A percentile compares a stretch with the other conserved stretches of the same genome.
phyloP scores from a whole-genome alignment of 2,888 invertebrate genomes.

The Mythimna albipuncta region DNA sequence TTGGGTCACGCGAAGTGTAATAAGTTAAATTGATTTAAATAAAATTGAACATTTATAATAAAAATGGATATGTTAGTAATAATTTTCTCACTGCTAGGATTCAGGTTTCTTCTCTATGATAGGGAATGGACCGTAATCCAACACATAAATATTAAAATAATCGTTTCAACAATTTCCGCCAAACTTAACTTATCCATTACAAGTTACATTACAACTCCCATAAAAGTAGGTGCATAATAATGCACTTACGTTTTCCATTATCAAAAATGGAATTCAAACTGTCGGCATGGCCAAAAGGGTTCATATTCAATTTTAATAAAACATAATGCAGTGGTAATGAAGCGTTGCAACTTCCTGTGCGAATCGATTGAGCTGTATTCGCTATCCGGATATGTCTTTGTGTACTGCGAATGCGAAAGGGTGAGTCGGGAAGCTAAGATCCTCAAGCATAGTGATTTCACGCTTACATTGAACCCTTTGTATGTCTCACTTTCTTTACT shows the following conservation, averaged over 20 bases:
- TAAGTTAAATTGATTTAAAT: too few relatives aligned
- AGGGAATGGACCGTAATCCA: too few relatives aligned
- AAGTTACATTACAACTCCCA: neutral
- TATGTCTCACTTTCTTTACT: slow-evolving; percentile 50
- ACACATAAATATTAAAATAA: neutral
- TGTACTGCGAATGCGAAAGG: slow-evolving; percentile 84
- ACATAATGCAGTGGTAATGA: slow-evolving; percentile 82
- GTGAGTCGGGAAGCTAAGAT: slow-evolving; percentile 72
- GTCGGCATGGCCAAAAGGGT: slow-evolving; percentile 80
- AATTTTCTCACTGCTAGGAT: too few relatives aligned
- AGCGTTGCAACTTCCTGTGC: slow-evolving; percentile 85
- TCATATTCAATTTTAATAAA: slow-evolving; percentile 75
- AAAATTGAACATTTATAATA: too few relatives aligned
- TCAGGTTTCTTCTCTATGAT: too few relatives aligned
- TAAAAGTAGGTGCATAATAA: slow-evolving; percentile 20
- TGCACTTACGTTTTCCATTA: slow-evolving; percentile 25
- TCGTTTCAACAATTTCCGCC: neutral
- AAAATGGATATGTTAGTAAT: too few relatives aligned
- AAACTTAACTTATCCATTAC: neutral
- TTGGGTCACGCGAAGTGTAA: too few relatives aligned
- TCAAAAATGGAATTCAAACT: slow-evolving; percentile 63
- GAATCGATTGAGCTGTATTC: slow-evolving; percentile 80
- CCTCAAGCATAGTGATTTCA: slow-evolving; percentile 71
- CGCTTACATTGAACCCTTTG: slow-evolving; percentile 67
- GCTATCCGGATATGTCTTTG: slow-evolving; percentile 87